Percentiles rank a stretch among this genome's conserved stretches.
Evolutionary conservation across 2,888 invertebrate species (phyloP).

Genomic region (Frankliniella intonsa): DNA sequence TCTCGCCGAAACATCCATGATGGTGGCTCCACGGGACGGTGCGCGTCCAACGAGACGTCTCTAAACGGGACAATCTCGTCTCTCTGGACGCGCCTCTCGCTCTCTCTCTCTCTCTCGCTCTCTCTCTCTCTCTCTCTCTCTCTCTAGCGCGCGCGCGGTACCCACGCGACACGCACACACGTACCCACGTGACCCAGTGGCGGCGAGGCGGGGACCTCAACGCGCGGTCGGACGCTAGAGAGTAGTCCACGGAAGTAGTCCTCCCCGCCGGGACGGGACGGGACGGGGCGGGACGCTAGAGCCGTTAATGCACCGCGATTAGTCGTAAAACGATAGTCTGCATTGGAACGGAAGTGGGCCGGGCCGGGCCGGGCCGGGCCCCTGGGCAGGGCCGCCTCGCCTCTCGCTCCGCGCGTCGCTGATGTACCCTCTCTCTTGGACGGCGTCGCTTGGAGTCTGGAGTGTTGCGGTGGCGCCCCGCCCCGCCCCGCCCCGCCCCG

Average conservation of each 20-base stretch:
- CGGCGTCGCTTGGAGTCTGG: not conserved
- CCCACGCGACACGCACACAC: too few species aligned
- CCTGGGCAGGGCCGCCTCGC: not conserved
- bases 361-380: not conserved
- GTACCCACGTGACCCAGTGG: too few species aligned
- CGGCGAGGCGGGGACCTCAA: not conserved
- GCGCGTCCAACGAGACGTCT: too few species aligned
- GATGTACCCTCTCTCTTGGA: not conserved
- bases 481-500: not conserved
- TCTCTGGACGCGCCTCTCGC: too few species aligned
- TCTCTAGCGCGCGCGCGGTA: too few species aligned
- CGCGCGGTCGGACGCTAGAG: not conserved
- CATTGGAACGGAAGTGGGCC: not conserved
- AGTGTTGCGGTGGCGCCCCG: not conserved
- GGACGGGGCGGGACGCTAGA: not conserved
- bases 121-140: too few species aligned
- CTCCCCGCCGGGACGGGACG: not conserved
- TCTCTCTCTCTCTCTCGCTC: too few species aligned
- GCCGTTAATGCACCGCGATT: not conserved
- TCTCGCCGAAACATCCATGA: too few species aligned
- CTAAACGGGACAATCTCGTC: too few species aligned
- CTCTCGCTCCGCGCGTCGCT: not conserved
- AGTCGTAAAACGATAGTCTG: slow-evolving; percentile 6
- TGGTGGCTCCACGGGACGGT: too few species aligned
- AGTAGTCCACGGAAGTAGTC: not conserved